Conservation (phyloP, 2,113 vertebrate species). For the Pipa parva region DNA sequence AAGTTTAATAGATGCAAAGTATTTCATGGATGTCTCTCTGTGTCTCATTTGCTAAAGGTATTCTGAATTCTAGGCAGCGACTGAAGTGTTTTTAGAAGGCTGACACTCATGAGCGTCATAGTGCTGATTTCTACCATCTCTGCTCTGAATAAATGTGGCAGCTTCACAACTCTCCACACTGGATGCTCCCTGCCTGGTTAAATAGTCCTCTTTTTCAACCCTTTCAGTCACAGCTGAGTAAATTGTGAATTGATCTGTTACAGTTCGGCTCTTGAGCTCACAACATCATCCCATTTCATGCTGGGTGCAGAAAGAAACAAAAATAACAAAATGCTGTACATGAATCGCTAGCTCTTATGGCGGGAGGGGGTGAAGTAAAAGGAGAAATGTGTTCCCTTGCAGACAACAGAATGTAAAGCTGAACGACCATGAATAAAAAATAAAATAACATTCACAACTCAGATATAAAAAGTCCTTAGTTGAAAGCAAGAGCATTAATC, state of each 20-base stretch:
- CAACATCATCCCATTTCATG: constrained; percentile 21
- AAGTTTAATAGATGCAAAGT: constrained; percentile 39
- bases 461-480: no score
- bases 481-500: neutral
- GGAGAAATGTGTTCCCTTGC: no score
- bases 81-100: constrained; percentile 32
- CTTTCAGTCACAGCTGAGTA: constrained; percentile 40
- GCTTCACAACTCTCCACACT: constrained; percentile 3
- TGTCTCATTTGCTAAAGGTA: constrained; percentile 35
- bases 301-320: neutral
- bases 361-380: neutral
- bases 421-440: no score
- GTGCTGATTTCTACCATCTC: constrained; percentile 16
- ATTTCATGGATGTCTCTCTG: constrained; percentile 21
- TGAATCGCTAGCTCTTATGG: constrained; percentile 22
- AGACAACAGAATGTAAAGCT: no score
- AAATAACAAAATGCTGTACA: neutral
- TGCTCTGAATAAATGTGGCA: constrained; percentile 29
- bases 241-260: constrained; percentile 41
- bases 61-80: constrained; percentile 27
- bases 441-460: no score
- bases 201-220: constrained; percentile 26
- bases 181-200: constrained; percentile 17
- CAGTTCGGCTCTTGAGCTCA: constrained; percentile 15
- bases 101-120: constrained; percentile 21